phyloP scores from a whole-genome alignment of 2,888 invertebrate genomes.

The Bruchidius siliquastri region DNA sequence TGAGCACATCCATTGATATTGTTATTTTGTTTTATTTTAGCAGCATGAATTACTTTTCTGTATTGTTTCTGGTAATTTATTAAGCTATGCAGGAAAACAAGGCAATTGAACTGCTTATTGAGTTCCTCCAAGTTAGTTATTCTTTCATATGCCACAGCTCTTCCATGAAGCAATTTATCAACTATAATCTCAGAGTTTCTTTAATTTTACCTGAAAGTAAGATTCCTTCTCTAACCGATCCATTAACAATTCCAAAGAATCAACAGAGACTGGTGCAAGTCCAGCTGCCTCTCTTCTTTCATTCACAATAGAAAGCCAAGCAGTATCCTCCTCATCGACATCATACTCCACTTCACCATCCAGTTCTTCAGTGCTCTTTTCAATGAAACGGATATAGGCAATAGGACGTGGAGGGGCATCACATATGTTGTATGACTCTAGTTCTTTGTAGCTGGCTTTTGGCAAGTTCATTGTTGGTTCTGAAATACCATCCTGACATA shows the following conservation, averaged over 20 bases:
- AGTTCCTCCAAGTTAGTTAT: no score
- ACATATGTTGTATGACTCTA: constrained; percentile 73
- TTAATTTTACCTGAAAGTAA: constrained; percentile 71
- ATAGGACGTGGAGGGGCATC: constrained; percentile 82
- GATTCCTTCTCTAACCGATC: constrained; percentile 97
- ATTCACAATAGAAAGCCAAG: constrained; percentile 89
- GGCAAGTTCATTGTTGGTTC: constrained; percentile 57
- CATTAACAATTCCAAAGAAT: constrained; percentile 92
- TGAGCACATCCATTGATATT: no score
- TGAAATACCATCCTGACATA: not conserved
- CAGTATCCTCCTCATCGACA: constrained; percentile 95
- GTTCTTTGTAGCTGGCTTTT: constrained; percentile 64
- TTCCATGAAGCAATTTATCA: no score
- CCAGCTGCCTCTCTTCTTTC: constrained; percentile 70
- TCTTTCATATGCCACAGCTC: no score
- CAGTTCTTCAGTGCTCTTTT: constrained; percentile 88
- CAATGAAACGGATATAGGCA: constrained; percentile 90
- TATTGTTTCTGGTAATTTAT: no score
- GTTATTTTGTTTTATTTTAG: no score
- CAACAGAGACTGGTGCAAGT: constrained; percentile 74
- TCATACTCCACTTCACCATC: constrained; percentile 95
- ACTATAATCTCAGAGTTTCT: no score
- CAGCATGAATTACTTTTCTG: no score
- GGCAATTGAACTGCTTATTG: no score
- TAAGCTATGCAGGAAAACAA: no score